Conservation (phyloP, 2,888 invertebrate species). For the Cosmia trapezina region DNA sequence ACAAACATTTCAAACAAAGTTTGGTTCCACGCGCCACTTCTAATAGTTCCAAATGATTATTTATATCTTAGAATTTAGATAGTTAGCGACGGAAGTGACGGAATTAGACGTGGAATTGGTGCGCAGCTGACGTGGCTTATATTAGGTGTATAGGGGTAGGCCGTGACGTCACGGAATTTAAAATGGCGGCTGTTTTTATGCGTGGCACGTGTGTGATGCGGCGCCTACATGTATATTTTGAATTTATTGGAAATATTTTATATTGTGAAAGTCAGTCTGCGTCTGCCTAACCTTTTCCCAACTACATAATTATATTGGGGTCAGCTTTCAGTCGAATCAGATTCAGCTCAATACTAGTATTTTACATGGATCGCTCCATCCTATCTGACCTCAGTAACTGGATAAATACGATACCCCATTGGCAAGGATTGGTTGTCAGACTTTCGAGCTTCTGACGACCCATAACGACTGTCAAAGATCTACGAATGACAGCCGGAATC, state of each 20-base stretch:
- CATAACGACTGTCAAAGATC: no score
- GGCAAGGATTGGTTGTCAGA: no score
- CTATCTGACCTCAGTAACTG: no score
- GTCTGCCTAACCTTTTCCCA: no score
- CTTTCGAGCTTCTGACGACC: no score
- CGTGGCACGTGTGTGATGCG: background rate
- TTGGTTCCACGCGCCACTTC: slow-evolving; percentile 44
- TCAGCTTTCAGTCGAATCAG: no score
- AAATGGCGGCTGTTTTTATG: background rate
- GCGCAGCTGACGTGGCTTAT: slow-evolving; percentile 59
- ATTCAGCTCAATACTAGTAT: no score
- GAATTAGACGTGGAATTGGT: slow-evolving; percentile 58
- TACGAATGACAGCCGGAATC: no score
- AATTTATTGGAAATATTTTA: background rate
- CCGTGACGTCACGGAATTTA: slow-evolving; percentile 43
- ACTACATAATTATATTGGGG: no score
- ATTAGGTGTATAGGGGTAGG: slow-evolving; percentile 57
- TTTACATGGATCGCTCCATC: no score
- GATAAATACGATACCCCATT: no score
- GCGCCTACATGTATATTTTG: background rate
- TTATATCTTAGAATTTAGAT: slow-evolving; percentile 60
- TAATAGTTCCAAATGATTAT: slow-evolving; percentile 60
- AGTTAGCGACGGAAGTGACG: slow-evolving; percentile 62
- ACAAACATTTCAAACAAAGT: slow-evolving; percentile 33
- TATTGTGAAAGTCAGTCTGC: no score